These are phyloP conservation scores for Digitonthophagus gazella DNA, from an alignment of 2,888 invertebrate species.

Conservation along the genomic window DNA sequence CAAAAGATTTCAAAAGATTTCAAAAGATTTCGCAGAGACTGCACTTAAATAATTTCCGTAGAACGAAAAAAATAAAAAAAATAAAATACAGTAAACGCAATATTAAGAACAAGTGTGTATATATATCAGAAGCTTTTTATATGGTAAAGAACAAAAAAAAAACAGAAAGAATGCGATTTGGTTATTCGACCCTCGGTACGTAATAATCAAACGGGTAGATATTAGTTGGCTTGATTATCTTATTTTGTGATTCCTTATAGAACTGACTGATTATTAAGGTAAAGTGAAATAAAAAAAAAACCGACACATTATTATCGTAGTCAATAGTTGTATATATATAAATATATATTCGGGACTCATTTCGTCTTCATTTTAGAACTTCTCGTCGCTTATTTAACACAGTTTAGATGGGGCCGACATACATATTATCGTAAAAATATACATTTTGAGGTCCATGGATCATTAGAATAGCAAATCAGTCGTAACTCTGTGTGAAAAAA, in stretches of 20 bases:
- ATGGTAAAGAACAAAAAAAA: conserved; percentile 46
- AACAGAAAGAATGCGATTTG: conserved; percentile 29
- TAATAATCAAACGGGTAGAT: background rate
- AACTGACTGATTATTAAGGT: conserved; percentile 30
- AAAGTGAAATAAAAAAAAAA: conserved; percentile 28
- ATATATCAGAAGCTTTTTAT: conserved; percentile 53
- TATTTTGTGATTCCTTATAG: conserved; percentile 23
- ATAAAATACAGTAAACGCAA: conserved; percentile 40
- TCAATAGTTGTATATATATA: conserved; percentile 45
- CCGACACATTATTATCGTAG: conserved; percentile 30
- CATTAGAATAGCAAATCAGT: conserved; percentile 49
- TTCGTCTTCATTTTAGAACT: background rate
- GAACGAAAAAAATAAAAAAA: background rate
- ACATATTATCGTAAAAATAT: conserved; percentile 28
- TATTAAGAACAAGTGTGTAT: conserved; percentile 42
- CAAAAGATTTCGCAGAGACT: conserved; percentile 34
- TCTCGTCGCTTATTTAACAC: conserved; percentile 40
- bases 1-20: background rate
- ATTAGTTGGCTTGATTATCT: conserved; percentile 34
- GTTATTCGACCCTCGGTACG: background rate
- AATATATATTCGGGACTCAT: conserved; percentile 18
- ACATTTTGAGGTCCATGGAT: conserved; percentile 45
- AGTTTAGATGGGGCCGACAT: conserved; percentile 38
- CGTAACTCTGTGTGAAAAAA: conserved; percentile 25
- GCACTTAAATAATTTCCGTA: conserved; percentile 44